phyloP scores from a whole-genome alignment of 2,797 vertebrate species.

The Pseudochromis fuscus region DNA sequence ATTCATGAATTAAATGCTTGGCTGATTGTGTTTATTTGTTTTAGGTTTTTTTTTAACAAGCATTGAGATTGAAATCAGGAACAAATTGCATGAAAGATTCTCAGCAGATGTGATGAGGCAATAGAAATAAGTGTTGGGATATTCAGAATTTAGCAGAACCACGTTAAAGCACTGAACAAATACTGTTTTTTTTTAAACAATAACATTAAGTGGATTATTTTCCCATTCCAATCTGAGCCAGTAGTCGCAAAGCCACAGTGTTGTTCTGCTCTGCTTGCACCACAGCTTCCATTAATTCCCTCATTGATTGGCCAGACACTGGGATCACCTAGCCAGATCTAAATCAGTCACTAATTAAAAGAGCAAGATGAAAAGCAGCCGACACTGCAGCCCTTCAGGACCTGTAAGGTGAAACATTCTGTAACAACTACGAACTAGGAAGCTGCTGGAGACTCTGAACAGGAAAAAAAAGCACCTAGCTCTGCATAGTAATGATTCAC shows the following conservation, averaged over 20 bases:
- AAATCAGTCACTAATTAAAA: constrained; percentile 85
- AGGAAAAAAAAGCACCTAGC: constrained; percentile 37
- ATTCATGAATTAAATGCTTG: constrained; percentile 63
- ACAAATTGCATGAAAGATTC: constrained; percentile 65
- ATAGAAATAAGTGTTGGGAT: constrained; percentile 45
- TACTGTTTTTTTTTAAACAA: constrained; percentile 41
- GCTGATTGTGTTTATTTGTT: constrained; percentile 52
- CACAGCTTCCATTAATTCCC: constrained; percentile 76
- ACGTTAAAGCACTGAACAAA: constrained; percentile 29
- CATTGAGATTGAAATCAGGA: constrained; percentile 61
- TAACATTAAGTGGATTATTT: constrained; percentile 49
- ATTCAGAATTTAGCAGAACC: constrained; percentile 43
- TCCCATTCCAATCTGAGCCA: constrained; percentile 35
- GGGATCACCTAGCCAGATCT: constrained; percentile 80
- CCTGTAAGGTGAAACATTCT: constrained; percentile 74
- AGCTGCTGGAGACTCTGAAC: constrained; percentile 49
- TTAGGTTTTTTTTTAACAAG: constrained; percentile 28
- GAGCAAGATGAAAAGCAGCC: constrained; percentile 78
- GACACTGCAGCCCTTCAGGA: constrained; percentile 74
- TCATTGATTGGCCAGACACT: constrained; percentile 81
- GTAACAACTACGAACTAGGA: constrained; percentile 61
- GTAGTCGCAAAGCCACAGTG: constrained; percentile 40
- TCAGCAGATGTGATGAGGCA: constrained; percentile 49
- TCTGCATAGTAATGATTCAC: constrained; percentile 69
- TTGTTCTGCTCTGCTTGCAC: constrained; percentile 60